Base-by-base conservation (phyloP, 2,888 invertebrate genomes). In the Drosophila peninsularis region DNA sequence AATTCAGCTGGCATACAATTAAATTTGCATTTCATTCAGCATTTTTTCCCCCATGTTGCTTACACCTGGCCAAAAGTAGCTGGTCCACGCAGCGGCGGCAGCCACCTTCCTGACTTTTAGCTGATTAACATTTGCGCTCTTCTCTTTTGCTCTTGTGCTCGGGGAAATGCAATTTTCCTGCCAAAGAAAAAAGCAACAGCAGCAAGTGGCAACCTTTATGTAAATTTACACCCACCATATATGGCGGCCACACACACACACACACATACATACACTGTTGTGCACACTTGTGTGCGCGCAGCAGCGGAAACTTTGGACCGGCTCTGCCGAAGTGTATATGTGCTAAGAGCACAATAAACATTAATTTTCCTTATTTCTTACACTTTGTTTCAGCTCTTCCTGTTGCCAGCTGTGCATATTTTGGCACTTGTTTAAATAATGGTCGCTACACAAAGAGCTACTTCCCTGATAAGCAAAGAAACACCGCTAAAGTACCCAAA, bases 11-110 rank as follows among this genome's bases (percentile, higher is more conserved):
- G 82, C 79, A 82, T 76, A 83, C 88, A 91, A 90, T 90, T 89
- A 91, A 90, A 90, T 90, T 90, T 91, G 87, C 88, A 91, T 91
- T 90, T 85, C 86, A 72, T 78, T 83, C 70, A 49, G 27, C 37
- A 37, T 37, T 52, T 52, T 72, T 67, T 54, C 6, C 45, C 45
- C 27, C 62, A 62, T 61, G 49, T 42, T 57, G 36, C 47, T 52
- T 60, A 55, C 70, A 62, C 66, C 66, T 75, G 67, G 58, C 61
- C 21, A 44, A 36, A 34, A 61, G 52, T 32, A 30, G 34, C 37
- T 60, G 32, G 14, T 56, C 45, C 52, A 45, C 56, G 53, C 65
- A 60, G 45, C 34, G 13, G 62, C 78, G 54, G 19, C n/a, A 24
- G 21, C 21, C 61, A 45, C 74, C 75, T 74, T 71, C 73, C 50